These are phyloP conservation scores for Megastigmus dorsalis DNA, from an alignment of 2,888 invertebrate species.

Conservation along the genomic window DNA sequence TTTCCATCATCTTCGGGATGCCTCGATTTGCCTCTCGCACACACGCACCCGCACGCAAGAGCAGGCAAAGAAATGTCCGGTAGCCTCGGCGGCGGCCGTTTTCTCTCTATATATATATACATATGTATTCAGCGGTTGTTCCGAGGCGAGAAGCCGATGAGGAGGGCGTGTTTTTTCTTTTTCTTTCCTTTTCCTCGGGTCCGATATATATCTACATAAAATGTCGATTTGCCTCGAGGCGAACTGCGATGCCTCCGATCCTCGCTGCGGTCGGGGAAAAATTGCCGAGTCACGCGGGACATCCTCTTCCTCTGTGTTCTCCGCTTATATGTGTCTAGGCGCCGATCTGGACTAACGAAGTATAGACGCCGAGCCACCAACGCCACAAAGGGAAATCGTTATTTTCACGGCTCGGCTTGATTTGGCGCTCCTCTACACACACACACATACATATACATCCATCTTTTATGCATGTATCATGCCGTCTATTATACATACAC, in stretches of 20 bases:
- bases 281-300: conserved; percentile 65
- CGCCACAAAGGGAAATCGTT: conserved; percentile 68
- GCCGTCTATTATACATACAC: too few relatives aligned
- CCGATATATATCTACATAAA: conserved; percentile 64
- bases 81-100: conserved; percentile 43
- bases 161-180: conserved; percentile 48
- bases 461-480: neutral
- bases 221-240: conserved; percentile 63
- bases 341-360: conserved; percentile 23
- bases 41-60: neutral
- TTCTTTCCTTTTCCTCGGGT: neutral
- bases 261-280: conserved; percentile 55
- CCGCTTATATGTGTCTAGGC: too few relatives aligned
- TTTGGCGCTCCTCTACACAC: conserved; percentile 63
- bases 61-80: conserved; percentile 13
- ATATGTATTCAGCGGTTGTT: neutral
- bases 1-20: conserved; percentile 29
- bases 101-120: too few relatives aligned
- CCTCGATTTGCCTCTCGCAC: neutral
- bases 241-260: neutral
- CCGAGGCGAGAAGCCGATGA: conserved; percentile 30
- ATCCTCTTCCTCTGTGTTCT: conserved; percentile 3
- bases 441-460: neutral
- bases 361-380: conserved; percentile 57
- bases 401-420: conserved; percentile 69